Evolutionary conservation across 2,888 invertebrate genomes (phyloP).

Genomic region (Neocrepidodera transversa): DNA sequence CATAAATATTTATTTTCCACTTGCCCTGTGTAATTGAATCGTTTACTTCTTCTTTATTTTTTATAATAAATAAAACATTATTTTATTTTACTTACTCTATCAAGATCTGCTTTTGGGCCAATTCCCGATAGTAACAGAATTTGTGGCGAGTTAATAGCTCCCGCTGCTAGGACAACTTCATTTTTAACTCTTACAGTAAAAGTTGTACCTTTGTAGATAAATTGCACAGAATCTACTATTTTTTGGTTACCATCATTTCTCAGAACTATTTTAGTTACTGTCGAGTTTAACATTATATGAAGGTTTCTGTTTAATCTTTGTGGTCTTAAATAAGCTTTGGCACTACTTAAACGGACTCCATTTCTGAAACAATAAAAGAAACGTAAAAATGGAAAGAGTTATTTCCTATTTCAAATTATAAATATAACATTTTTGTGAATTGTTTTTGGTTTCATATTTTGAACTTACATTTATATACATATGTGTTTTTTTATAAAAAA

Average conservation of each 20-base stretch:
- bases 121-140: constrained; percentile 72
- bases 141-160: constrained; percentile 73
- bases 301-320: constrained; percentile 66
- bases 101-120: constrained; percentile 68
- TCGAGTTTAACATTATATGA: constrained; percentile 69
- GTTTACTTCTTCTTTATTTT: too few species aligned
- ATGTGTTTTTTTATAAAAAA: too few species aligned
- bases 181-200: constrained; percentile 62
- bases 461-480: too few species aligned
- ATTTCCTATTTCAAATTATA: too few species aligned
- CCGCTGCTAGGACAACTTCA: constrained; percentile 69
- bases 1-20: too few species aligned
- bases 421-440: too few species aligned
- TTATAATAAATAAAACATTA: too few species aligned
- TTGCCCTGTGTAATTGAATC: too few species aligned
- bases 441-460: too few species aligned
- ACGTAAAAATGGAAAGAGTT: too few species aligned
- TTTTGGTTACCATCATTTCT: constrained; percentile 59
- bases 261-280: constrained; percentile 66
- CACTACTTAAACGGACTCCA: constrained; percentile 68
- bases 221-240: constrained; percentile 68
- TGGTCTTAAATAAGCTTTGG: constrained; percentile 70
- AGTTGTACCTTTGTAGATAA: constrained; percentile 63
- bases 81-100: constrained; percentile 47
- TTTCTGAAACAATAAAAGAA: constrained; percentile 56